Evolutionary conservation across 2,113 vertebrate genomes (phyloP).

Genomic region (Stegostoma tigrinum): DNA sequence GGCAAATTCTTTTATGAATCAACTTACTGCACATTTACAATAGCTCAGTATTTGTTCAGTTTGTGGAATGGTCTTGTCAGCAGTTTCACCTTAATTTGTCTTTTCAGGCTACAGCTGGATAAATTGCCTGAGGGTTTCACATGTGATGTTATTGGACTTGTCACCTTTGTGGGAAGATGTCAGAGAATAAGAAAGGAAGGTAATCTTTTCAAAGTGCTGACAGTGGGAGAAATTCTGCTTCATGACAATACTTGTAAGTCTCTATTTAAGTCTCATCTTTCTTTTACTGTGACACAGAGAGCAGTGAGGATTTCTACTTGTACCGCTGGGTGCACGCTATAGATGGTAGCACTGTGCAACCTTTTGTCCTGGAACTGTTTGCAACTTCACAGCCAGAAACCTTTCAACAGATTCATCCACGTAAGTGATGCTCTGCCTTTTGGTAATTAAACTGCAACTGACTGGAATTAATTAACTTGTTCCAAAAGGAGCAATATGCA

Average conservation of each 20-base stretch:
- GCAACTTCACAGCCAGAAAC: slow-evolving; percentile 82
- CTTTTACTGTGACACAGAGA: slow-evolving; percentile 48
- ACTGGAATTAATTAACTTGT: not conserved
- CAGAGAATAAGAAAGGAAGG: slow-evolving; percentile 71
- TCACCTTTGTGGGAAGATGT: slow-evolving; percentile 78
- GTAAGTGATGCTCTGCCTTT: slow-evolving; percentile 52
- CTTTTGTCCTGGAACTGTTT: slow-evolving; percentile 84
- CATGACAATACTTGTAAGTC: not conserved
- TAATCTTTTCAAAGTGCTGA: slow-evolving; percentile 38
- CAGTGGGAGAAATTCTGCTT: not conserved
- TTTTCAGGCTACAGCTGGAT: slow-evolving; percentile 68
- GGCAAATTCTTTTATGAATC: not conserved
- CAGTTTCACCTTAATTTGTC: not conserved
- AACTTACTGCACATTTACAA: not conserved
- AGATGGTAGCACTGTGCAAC: slow-evolving; percentile 70
- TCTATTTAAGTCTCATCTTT: not conserved
- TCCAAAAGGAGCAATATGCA: not conserved
- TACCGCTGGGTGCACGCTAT: slow-evolving; percentile 80
- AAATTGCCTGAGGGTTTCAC: slow-evolving; percentile 55
- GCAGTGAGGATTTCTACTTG: slow-evolving; percentile 74
- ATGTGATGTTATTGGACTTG: slow-evolving; percentile 80
- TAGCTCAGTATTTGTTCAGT: not conserved
- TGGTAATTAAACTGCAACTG: not conserved
- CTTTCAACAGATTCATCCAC: slow-evolving; percentile 76
- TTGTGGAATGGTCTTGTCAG: not conserved